Evolutionary conservation across 2,797 vertebrate genomes (phyloP).

Genomic region (Pangasius larnaudii): DNA sequence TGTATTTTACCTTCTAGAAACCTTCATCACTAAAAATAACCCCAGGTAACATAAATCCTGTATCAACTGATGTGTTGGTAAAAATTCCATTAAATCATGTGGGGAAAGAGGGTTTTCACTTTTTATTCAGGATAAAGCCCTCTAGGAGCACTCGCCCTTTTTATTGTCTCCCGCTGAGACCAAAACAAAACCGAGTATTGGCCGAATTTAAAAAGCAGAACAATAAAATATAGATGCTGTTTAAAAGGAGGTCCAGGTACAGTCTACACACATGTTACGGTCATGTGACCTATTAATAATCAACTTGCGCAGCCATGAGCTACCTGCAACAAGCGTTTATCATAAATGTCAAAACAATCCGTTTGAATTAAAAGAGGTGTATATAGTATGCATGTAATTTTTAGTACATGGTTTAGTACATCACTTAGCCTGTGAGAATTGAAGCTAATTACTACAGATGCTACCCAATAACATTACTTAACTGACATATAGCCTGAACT

Average conservation of each 20-base stretch:
- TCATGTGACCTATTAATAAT: not conserved
- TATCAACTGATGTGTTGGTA: not conserved
- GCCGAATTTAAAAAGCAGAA: not conserved
- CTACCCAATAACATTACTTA: not conserved
- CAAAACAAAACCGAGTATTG: not conserved
- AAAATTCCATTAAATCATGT: slow-evolving; percentile 5
- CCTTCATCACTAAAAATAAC: not conserved
- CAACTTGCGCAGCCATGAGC: not conserved
- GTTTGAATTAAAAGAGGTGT: not conserved
- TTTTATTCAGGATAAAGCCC: slow-evolving; percentile 14
- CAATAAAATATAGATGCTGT: not conserved
- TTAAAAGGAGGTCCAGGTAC: not conserved
- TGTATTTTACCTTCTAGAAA: not conserved
- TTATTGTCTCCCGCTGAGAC: not conserved
- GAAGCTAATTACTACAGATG: not conserved
- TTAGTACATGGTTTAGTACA: not conserved
- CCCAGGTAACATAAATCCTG: not conserved
- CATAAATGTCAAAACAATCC: not conserved
- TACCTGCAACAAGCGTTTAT: not conserved
- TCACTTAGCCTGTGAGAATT: not conserved
- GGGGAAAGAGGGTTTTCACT: too few relatives aligned
- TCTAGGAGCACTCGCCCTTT: not conserved
- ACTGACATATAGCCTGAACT: not conserved
- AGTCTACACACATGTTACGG: not conserved
- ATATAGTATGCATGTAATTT: not conserved